Percentiles rank a stretch among this genome's conserved stretches.
These are phyloP conservation scores for Echinarachnius parma DNA, from an alignment of 53 echinoderm and acorn worm species.

Conservation along the genomic window DNA sequence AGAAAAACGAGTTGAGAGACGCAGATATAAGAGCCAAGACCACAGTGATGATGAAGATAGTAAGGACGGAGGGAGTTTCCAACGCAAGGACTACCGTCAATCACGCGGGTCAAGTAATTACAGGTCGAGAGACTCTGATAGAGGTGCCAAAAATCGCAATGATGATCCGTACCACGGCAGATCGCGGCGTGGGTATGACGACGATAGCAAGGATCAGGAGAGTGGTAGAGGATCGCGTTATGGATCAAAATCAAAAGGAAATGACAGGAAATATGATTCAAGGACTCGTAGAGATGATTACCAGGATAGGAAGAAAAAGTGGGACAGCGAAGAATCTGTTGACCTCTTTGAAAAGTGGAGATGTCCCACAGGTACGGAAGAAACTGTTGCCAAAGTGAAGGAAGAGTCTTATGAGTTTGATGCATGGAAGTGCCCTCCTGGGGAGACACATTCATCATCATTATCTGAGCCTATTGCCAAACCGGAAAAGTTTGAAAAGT, in stretches of 20 bases:
- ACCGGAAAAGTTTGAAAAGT: slow-evolving; percentile 16
- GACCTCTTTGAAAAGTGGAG: slow-evolving; percentile 35
- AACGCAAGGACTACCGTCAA: slow-evolving; percentile 4
- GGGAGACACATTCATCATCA: too few relatives aligned
- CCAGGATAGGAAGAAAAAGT: slow-evolving; percentile 29
- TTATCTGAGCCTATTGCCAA: slow-evolving; percentile 8
- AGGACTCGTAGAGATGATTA: slow-evolving; percentile 35
- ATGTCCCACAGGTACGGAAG: slow-evolving; percentile 12
- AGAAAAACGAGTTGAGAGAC: slow-evolving; percentile 20
- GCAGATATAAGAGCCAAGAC: slow-evolving; percentile 26
- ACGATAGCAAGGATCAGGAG: slow-evolving; percentile 22
- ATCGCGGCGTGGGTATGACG: neutral
- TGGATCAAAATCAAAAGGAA: slow-evolving; percentile 16
- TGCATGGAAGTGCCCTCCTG: slow-evolving; percentile 2
- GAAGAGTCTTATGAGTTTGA: slow-evolving; percentile 24
- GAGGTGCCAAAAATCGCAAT: slow-evolving; percentile 2
- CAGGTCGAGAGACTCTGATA: slow-evolving; percentile 14
- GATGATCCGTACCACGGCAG: slow-evolving; percentile 14
- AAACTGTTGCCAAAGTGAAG: slow-evolving; percentile 3
- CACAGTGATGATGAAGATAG: slow-evolving; percentile 25
- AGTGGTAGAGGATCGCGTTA: neutral
- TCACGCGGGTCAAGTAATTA: neutral
- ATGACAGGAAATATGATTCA: slow-evolving; percentile 27
- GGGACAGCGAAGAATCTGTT: slow-evolving; percentile 15
- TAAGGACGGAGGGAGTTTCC: slow-evolving; percentile 6